These are phyloP conservation scores for Cheiracanthium punctorium DNA, from an alignment of 2,888 invertebrate species.

Conservation along the genomic window DNA sequence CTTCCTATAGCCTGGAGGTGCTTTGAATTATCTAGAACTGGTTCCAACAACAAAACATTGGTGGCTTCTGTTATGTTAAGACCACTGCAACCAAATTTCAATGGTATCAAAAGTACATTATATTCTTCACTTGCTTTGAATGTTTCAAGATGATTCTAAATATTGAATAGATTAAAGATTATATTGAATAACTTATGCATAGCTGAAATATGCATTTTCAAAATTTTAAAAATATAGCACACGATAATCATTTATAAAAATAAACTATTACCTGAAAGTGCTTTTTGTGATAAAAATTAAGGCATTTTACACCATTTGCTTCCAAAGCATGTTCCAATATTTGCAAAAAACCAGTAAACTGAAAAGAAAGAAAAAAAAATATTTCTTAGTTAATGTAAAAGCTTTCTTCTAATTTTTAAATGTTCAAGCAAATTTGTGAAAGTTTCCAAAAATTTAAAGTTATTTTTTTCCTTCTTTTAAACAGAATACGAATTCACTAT, in stretches of 20 bases:
- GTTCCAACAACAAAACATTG: constrained; percentile 85
- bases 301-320: not conserved
- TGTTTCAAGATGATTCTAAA: constrained; percentile 71
- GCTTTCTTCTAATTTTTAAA: no score
- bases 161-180: no score
- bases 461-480: no score
- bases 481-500: no score
- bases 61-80: constrained; percentile 87
- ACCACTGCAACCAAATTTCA: constrained; percentile 84
- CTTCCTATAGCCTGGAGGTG: constrained; percentile 87
- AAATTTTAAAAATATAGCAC: no score
- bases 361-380: not conserved
- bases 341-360: not conserved
- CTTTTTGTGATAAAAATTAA: not conserved
- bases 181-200: no score
- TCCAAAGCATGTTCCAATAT: not conserved
- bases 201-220: no score
- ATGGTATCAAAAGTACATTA: constrained; percentile 80
- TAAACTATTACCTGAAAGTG: not conserved
- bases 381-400: no score
- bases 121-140: constrained; percentile 77
- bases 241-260: no score
- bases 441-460: no score
- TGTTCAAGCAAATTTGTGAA: no score
- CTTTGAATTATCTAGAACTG: constrained; percentile 83